phyloP scores from a whole-genome alignment of 2,888 invertebrate species.

The Lepidocyrtinus sp. region DNA sequence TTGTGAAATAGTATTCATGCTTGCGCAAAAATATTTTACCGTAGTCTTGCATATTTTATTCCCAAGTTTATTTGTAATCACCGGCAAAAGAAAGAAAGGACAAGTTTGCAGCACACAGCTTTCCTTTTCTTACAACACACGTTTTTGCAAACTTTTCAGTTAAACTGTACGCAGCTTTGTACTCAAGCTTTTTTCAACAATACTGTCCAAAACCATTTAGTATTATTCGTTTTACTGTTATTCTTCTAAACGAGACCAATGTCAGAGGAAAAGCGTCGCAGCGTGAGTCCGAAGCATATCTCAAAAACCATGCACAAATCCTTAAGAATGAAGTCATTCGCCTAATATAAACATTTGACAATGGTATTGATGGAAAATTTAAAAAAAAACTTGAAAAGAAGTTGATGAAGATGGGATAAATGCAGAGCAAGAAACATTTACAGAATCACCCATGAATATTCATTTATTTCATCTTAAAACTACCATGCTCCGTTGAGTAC shows the following conservation, averaged over 20 bases:
- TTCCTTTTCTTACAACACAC: no score
- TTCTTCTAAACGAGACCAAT: background rate
- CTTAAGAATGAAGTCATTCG: background rate
- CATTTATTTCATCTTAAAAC: slow-evolving; percentile 67
- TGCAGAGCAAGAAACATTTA: slow-evolving; percentile 55
- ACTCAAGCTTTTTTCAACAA: no score
- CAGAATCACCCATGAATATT: slow-evolving; percentile 69
- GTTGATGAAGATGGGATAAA: slow-evolving; percentile 36
- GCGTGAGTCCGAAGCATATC: background rate
- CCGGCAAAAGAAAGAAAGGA: no score
- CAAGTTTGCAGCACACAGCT: no score
- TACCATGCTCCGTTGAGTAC: slow-evolving; percentile 55
- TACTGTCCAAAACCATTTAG: slow-evolving; percentile 57
- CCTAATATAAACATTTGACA: background rate
- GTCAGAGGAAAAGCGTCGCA: background rate
- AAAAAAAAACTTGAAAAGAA: no score
- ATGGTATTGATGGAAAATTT: slow-evolving; percentile 26
- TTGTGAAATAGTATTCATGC: no score
- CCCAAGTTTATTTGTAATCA: no score
- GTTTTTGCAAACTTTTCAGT: no score
- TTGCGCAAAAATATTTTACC: no score
- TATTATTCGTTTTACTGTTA: slow-evolving; percentile 37
- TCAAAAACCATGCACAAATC: background rate
- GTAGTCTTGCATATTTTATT: no score
- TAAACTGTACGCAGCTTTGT: no score